Conservation (phyloP, 1,140 invertebrate species). For the Ceratoteleas bidentatus region DNA sequence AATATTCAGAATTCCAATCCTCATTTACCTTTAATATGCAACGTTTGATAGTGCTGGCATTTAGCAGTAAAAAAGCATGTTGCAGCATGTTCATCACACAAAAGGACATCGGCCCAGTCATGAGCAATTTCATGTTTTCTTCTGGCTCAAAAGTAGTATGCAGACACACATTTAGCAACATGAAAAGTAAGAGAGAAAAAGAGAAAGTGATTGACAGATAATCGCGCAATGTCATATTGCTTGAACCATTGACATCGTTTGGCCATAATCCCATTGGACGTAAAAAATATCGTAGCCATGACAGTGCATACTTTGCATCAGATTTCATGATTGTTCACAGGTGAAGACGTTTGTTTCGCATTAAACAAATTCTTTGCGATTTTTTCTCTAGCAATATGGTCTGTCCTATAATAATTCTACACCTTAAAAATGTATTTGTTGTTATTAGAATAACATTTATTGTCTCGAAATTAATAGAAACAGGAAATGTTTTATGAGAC, state of each 20-base stretch:
- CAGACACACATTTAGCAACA: slow-evolving; percentile 17
- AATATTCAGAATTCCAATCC: slow-evolving; percentile 3
- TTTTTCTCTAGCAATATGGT: too few relatives aligned
- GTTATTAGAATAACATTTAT: too few relatives aligned
- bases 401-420: too few relatives aligned
- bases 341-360: too few relatives aligned
- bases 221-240: slow-evolving; percentile 8
- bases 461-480: too few relatives aligned
- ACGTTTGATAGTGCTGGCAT: slow-evolving; percentile 17
- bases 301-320: slow-evolving; percentile 27
- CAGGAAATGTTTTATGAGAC: too few relatives aligned
- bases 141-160: slow-evolving; percentile 13
- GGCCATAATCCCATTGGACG: slow-evolving; percentile 43
- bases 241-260: background rate
- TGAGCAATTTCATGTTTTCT: slow-evolving; percentile 1
- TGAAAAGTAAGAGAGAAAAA: slow-evolving; percentile 3
- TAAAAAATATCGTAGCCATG: slow-evolving; percentile 39
- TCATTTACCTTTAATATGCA: slow-evolving; percentile 22
- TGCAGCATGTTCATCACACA: slow-evolving; percentile 34
- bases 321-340: slow-evolving; percentile 22
- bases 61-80: background rate
- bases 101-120: slow-evolving; percentile 43
- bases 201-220: slow-evolving; percentile 1
- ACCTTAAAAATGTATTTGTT: too few relatives aligned
- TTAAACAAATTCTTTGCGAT: too few relatives aligned